Conservation (phyloP, 2,797 vertebrate genomes). For the Enteromius radiatus region DNA sequence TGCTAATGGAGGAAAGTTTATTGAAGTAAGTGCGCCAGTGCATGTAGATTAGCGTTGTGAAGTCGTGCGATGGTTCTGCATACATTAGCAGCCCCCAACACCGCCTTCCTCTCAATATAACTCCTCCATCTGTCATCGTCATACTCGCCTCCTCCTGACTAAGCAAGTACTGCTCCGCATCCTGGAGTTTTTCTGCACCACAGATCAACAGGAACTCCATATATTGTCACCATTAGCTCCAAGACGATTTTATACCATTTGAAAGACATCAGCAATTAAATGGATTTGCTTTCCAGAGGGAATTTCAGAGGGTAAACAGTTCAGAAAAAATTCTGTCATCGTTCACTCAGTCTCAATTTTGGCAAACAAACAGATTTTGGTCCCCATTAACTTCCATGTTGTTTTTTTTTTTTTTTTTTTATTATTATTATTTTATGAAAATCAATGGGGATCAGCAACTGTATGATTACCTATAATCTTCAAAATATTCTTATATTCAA, state of each 20-base stretch:
- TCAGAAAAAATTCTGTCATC: not conserved
- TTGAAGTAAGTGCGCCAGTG: constrained; percentile 9
- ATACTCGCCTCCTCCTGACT: constrained; percentile 34
- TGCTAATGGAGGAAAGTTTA: not conserved
- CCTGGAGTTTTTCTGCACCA: constrained; percentile 46
- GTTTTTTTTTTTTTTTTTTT: not conserved
- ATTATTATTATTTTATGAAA: not conserved
- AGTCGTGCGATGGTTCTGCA: constrained; percentile 25
- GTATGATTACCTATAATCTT: not conserved
- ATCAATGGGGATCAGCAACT: not conserved
- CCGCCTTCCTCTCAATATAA: constrained; percentile 21
- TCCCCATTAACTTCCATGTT: not conserved
- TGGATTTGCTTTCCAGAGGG: not conserved
- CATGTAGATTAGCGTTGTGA: constrained; percentile 23
- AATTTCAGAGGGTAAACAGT: not conserved
- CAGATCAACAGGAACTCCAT: constrained; percentile 40
- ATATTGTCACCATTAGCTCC: constrained; percentile 11
- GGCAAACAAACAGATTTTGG: not conserved
- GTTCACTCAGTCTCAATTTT: not conserved
- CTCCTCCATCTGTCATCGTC: constrained; percentile 49
- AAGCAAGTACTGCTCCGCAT: constrained; percentile 41
- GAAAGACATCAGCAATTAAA: not conserved
- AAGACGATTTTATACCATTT: not conserved
- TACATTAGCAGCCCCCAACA: constrained; percentile 43
- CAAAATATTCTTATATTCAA: not conserved